Evolutionary conservation across 1,140 invertebrate species (phyloP).

Genomic region (Phymastichus coffea): DNA sequence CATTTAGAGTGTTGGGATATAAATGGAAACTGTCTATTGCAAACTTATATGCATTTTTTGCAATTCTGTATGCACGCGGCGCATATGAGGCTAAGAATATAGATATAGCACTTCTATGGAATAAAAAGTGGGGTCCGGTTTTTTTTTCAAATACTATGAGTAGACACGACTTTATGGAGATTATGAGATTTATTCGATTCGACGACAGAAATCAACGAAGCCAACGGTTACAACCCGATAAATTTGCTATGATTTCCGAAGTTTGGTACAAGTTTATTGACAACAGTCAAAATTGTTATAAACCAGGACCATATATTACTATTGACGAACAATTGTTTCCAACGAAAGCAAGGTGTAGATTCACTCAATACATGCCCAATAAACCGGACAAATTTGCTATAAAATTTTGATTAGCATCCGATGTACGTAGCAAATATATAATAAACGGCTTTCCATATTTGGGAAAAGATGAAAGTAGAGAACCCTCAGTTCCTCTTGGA

Average conservation of each 20-base stretch:
- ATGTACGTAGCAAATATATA: conserved; percentile 32
- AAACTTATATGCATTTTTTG: conserved; percentile 40
- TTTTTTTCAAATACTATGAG: conserved; percentile 43
- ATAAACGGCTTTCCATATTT: conserved; percentile 40
- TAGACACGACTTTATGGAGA: too few relatives aligned
- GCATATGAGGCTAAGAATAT: conserved; percentile 37
- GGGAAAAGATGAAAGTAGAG: conserved; percentile 35
- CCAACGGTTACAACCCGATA: conserved; percentile 38
- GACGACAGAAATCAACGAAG: conserved; percentile 34
- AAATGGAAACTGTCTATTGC: conserved; percentile 31
- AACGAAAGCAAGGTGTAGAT: conserved; percentile 13
- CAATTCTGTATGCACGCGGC: conserved; percentile 36
- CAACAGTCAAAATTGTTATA: conserved; percentile 43
- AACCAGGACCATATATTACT: conserved; percentile 37
- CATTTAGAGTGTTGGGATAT: conserved; percentile 23
- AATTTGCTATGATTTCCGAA: conserved; percentile 42
- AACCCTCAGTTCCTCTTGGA: conserved; percentile 17
- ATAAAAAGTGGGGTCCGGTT: conserved; percentile 34
- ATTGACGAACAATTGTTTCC: conserved; percentile 30
- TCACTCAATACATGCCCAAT: conserved; percentile 29
- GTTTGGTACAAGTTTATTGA: conserved; percentile 44
- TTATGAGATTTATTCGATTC: too few relatives aligned
- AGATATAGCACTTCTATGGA: conserved; percentile 27
- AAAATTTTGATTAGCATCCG: conserved; percentile 31
- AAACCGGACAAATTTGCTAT: conserved; percentile 35